A percentile compares a stretch with the other conserved stretches of the same genome.
phyloP scores from a whole-genome alignment of 1,140 invertebrate species.

The Leptopilina clavipes region DNA sequence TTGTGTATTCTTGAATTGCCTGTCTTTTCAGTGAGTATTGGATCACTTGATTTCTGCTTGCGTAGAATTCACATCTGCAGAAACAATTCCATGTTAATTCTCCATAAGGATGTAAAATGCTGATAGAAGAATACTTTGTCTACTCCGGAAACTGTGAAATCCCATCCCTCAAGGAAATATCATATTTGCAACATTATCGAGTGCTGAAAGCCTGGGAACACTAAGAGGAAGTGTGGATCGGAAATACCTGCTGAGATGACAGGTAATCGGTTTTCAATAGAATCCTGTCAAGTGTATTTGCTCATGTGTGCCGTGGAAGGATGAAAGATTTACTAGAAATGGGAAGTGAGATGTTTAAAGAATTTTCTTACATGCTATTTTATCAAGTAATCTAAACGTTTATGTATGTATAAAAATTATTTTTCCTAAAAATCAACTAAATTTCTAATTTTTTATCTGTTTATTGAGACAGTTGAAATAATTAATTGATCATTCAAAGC shows the following conservation, averaged over 20 bases:
- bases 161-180: not conserved
- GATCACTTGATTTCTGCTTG: not conserved
- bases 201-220: constrained; percentile 4
- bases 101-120: not conserved
- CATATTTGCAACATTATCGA: not conserved
- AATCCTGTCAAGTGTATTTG: constrained; percentile 3
- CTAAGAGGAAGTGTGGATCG: constrained; percentile 4
- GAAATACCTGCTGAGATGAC: constrained; percentile 4
- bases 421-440: not conserved
- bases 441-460: too few species aligned
- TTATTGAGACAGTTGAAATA: too few species aligned
- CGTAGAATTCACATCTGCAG: not conserved
- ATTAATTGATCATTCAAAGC: too few species aligned
- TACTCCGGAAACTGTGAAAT: not conserved
- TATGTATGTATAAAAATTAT: too few species aligned
- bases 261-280: constrained; percentile 9
- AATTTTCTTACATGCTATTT: too few species aligned
- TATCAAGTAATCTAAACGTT: too few species aligned
- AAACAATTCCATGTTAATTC: not conserved
- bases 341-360: not conserved
- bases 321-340: not conserved
- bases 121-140: not conserved
- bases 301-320: not conserved
- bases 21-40: not conserved
- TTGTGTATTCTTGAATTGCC: not conserved